Conservation (phyloP, 2,888 invertebrate species). For the Lithophane ornitopus region DNA sequence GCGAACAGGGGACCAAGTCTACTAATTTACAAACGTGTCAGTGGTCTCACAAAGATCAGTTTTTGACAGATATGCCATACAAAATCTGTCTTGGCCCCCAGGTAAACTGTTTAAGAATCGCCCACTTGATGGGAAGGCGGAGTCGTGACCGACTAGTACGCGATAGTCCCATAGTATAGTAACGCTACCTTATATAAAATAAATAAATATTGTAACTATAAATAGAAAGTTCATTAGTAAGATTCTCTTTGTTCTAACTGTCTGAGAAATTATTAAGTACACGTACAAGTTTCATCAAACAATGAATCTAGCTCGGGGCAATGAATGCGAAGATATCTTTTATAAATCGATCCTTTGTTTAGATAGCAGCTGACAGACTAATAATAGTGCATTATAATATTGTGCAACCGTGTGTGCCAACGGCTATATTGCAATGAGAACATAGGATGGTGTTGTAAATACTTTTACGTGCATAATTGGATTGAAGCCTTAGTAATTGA, state of each 20-base stretch:
- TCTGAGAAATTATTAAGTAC: conserved; percentile 44
- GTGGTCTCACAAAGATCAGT: too few species aligned
- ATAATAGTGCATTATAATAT: conserved; percentile 68
- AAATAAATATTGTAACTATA: not conserved
- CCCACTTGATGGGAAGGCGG: too few species aligned
- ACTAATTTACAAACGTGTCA: too few species aligned
- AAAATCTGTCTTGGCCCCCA: too few species aligned
- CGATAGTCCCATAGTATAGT: too few species aligned
- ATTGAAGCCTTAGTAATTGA: conserved; percentile 71
- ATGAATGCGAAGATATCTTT: conserved; percentile 52
- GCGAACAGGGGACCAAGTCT: too few species aligned
- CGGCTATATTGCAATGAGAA: conserved; percentile 49
- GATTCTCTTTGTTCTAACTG: conserved; percentile 43
- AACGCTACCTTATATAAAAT: too few species aligned
- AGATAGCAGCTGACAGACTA: conserved; percentile 64
- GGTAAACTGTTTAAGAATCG: too few species aligned
- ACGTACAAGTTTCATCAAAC: conserved; percentile 50
- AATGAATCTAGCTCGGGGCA: conserved; percentile 51
- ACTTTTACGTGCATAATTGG: conserved; percentile 70
- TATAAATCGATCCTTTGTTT: conserved; percentile 61
- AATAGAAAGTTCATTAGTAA: conserved; percentile 50
- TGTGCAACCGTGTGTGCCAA: conserved; percentile 61
- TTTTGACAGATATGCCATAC: too few species aligned
- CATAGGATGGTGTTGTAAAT: conserved; percentile 61
- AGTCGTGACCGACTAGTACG: too few species aligned